Conservation (phyloP, 2,113 vertebrate species). For the Pollimyrus isidori region DNA sequence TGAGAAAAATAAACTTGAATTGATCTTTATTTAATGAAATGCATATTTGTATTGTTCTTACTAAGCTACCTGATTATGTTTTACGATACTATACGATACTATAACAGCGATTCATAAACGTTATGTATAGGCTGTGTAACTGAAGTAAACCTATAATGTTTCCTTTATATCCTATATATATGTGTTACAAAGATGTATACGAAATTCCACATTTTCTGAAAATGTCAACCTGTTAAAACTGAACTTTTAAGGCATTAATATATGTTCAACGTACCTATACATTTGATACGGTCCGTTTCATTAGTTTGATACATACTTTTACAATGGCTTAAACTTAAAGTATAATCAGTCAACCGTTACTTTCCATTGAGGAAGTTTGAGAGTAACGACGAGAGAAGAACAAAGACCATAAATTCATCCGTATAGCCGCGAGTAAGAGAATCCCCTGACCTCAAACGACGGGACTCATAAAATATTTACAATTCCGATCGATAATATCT, state of each 20-base stretch:
- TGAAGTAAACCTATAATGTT: not conserved
- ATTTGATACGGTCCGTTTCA: not conserved
- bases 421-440: conserved; percentile 56
- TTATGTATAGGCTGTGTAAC: not conserved
- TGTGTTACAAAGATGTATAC: not conserved
- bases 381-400: conserved; percentile 65
- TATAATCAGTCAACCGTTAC: conserved; percentile 91
- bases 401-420: not conserved
- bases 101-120: not conserved
- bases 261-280: not conserved
- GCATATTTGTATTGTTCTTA: not conserved
- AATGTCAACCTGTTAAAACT: not conserved
- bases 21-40: not conserved
- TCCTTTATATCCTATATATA: too few species aligned
- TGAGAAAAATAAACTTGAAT: not conserved
- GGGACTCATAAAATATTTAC: conserved; percentile 45
- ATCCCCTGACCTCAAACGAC: conserved; percentile 63
- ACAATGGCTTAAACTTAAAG: conserved; percentile 70
- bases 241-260: not conserved
- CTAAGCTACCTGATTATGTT: not conserved
- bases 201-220: not conserved
- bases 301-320: conserved; percentile 64
- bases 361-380: conserved; percentile 93
- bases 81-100: not conserved
- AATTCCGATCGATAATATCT: conserved; percentile 69